Evolutionary conservation across 2,888 invertebrate genomes (phyloP), one percentile per base, ranked within the genome.

Genomic region (Chirona hameri): DNA sequence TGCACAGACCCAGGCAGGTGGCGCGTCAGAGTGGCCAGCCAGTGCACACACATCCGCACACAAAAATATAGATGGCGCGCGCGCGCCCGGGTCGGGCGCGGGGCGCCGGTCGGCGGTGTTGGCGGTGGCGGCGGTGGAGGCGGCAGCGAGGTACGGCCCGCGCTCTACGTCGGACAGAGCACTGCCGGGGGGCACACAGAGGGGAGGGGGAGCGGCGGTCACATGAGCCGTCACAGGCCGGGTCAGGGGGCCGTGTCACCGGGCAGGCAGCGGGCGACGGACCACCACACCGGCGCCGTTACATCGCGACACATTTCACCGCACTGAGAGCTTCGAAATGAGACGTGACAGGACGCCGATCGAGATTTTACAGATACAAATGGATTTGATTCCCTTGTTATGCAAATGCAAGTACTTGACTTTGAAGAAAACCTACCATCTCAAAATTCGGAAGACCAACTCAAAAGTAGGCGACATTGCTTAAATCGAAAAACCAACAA

Each of bases 81-180:
- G 24, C 18, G 24, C 60, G 60, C 24, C 60, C 24, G 60, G 12
- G 15, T 52, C 52, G 52, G 65, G 24, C 24, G 57, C 7, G 10
- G 9, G 3, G 65, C 65, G 65, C 18, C 72, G 72, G 18, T 72
- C 31, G 29, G 72, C 72, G 27, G 76, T 18, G 21, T 10, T 76
- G 39, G 18, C 21, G 7, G 39, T 39, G 72, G 21, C 7, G 5
- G 3, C 76, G 76, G 15, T 24, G 69, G 27, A 1, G 18, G 72
- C 15, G 27, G 72, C 18, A 18, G 15, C 72, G 31, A 39, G 39
- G 39, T 39, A 7, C 39, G 39, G 39, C 39, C 39, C 14, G 27
- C 72, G 76, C 76, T 72, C 76, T 72, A 76, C 24, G 76, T 76
- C 31, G 76, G 76, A 76, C 76, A 76, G 39, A 76, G 76, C 76